phyloP scores from a whole-genome alignment of 1,140 invertebrate genomes.

The Temnothorax longispinosus region DNA sequence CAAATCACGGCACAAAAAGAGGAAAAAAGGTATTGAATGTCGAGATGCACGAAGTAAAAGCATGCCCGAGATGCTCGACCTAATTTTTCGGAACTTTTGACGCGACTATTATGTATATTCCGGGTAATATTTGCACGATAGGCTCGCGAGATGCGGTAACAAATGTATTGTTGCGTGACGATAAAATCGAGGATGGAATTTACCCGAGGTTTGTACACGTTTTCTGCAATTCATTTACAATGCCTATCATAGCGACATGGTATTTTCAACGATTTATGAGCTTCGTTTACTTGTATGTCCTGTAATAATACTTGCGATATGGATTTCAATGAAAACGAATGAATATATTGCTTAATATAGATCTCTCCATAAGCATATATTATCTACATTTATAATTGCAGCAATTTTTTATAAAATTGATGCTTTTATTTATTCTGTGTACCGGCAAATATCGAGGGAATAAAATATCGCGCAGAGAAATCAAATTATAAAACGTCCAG shows the following conservation, averaged over 20 bases:
- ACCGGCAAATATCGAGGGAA: background rate
- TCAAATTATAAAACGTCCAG: background rate
- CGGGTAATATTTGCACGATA: conserved; percentile 12
- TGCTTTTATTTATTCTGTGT: background rate
- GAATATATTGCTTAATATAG: background rate
- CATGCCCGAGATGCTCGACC: background rate
- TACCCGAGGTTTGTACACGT: background rate
- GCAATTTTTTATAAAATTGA: background rate
- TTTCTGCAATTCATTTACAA: conserved; percentile 10
- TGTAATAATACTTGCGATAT: background rate
- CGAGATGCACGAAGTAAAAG: background rate
- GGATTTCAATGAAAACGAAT: background rate
- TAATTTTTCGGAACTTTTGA: conserved; percentile 23
- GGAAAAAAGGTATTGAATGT: background rate
- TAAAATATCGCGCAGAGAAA: background rate
- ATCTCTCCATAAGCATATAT: background rate
- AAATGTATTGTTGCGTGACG: conserved; percentile 10
- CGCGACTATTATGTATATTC: background rate
- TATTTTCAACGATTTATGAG: conserved; percentile 21
- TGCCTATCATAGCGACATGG: background rate
- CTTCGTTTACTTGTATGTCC: background rate
- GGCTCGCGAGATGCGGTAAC: conserved; percentile 19
- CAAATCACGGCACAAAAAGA: background rate
- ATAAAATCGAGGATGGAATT: conserved; percentile 33
- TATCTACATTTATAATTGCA: background rate